Evolutionary conservation across 2,113 vertebrate species (phyloP).

Genomic region (Gambusia affinis): DNA sequence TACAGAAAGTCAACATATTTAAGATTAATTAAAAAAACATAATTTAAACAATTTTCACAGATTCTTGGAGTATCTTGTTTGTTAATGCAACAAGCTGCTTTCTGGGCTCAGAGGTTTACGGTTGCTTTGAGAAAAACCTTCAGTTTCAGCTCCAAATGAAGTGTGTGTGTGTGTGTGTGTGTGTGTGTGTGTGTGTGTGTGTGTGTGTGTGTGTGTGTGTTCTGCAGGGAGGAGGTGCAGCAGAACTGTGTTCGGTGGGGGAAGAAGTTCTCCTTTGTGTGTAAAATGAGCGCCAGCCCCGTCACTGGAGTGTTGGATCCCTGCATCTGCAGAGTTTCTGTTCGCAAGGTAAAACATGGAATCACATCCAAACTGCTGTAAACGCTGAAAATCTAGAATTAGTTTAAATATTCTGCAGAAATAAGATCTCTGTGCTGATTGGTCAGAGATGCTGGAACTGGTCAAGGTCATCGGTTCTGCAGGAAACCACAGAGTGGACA

Average conservation of each 20-base stretch:
- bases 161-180: slow-evolving; percentile 1
- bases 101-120: neutral
- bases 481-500: neutral
- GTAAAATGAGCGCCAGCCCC: slow-evolving; percentile 61
- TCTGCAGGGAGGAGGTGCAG: slow-evolving; percentile 66
- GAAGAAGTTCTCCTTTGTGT: slow-evolving; percentile 67
- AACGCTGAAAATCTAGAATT: neutral
- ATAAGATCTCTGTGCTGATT: too few species aligned
- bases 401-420: too few species aligned
- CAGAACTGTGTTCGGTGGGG: slow-evolving; percentile 68
- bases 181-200: too few species aligned
- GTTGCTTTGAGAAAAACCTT: neutral
- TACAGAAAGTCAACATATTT: too few species aligned
- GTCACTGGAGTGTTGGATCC: slow-evolving; percentile 62
- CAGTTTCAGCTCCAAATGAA: neutral
- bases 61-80: too few species aligned
- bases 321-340: slow-evolving; percentile 67
- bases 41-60: too few species aligned
- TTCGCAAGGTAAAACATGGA: slow-evolving; percentile 61
- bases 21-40: too few species aligned
- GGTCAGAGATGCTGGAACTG: too few species aligned
- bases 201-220: slow-evolving; percentile 3
- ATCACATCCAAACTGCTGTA: neutral
- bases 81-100: too few species aligned
- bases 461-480: too few species aligned